Evolutionary conservation across 1,140 invertebrate species (phyloP).

Genomic region (Drosophila bipectinata): DNA sequence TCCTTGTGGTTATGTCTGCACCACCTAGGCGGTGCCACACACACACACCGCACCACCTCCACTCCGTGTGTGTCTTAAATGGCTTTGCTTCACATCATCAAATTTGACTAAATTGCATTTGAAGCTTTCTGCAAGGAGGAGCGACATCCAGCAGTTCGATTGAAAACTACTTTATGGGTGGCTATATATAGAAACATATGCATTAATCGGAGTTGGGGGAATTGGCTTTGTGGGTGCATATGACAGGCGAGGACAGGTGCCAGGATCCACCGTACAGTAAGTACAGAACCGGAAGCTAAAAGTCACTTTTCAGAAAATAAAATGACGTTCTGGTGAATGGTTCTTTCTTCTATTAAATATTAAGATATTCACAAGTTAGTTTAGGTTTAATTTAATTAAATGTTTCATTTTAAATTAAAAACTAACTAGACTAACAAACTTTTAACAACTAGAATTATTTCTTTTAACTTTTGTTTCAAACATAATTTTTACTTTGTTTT

Average conservation of each 20-base stretch:
- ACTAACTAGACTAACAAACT: too few relatives aligned
- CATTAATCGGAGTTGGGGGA: not conserved
- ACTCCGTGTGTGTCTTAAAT: constrained; percentile 32
- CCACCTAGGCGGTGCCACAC: not conserved
- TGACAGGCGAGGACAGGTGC: constrained; percentile 15
- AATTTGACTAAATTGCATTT: constrained; percentile 72
- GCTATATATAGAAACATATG: not conserved
- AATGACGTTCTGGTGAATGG: too few relatives aligned
- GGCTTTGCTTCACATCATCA: constrained; percentile 58
- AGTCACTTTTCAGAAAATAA: not conserved
- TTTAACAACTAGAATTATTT: too few relatives aligned
- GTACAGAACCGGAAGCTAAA: not conserved
- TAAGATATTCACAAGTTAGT: too few relatives aligned
- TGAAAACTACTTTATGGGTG: constrained; percentile 36
- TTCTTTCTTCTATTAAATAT: too few relatives aligned
- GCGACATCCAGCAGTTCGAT: constrained; percentile 37
- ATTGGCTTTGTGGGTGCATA: constrained; percentile 10
- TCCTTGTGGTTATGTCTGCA: constrained; percentile 36
- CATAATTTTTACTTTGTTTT: too few relatives aligned
- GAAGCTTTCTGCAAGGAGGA: constrained; percentile 27
- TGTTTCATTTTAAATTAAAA: too few relatives aligned
- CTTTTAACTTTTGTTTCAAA: too few relatives aligned
- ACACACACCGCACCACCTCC: constrained; percentile 3
- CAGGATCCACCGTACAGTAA: not conserved
- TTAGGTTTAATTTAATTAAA: too few relatives aligned